phyloP scores from a whole-genome alignment of 2,888 invertebrate genomes.

The Pachymerium ferrugineum region DNA sequence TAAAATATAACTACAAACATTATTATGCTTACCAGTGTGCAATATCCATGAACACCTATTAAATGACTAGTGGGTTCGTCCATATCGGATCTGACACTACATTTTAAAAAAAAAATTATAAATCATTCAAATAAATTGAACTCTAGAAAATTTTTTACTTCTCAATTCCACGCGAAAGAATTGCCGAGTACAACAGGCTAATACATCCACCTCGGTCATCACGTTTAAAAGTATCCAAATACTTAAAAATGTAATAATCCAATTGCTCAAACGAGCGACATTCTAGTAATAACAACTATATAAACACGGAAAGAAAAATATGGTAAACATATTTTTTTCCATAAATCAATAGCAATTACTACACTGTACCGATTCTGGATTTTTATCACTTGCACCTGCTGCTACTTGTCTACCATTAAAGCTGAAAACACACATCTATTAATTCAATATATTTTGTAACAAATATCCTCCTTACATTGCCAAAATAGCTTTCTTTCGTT shows the following conservation, averaged over 20 bases:
- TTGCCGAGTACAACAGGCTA: slow-evolving; percentile 50
- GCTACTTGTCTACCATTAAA: background rate
- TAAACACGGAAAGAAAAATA: background rate
- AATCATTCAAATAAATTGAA: background rate
- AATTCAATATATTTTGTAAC: background rate
- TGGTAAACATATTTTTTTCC: background rate
- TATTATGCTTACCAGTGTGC: slow-evolving; percentile 48
- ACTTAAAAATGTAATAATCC: slow-evolving; percentile 42
- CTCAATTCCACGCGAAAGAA: slow-evolving; percentile 49
- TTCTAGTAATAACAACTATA: slow-evolving; percentile 39
- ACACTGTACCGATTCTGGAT: background rate
- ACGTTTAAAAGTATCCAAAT: slow-evolving; percentile 43
- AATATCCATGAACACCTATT: slow-evolving; percentile 52
- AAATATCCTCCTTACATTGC: background rate
- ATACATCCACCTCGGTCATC: slow-evolving; percentile 45
- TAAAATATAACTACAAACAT: no score
- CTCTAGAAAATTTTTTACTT: slow-evolving; percentile 42
- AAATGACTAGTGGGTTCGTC: slow-evolving; percentile 49
- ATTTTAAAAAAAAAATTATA: background rate
- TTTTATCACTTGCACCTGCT: background rate
- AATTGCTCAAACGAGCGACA: slow-evolving; percentile 43
- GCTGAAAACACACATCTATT: background rate
- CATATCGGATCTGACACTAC: slow-evolving; percentile 51
- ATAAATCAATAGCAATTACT: background rate
- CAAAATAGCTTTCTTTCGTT: slow-evolving; percentile 13